phyloP scores from a whole-genome alignment of 1,140 invertebrate genomes.

The Hypothenemus hampei region DNA sequence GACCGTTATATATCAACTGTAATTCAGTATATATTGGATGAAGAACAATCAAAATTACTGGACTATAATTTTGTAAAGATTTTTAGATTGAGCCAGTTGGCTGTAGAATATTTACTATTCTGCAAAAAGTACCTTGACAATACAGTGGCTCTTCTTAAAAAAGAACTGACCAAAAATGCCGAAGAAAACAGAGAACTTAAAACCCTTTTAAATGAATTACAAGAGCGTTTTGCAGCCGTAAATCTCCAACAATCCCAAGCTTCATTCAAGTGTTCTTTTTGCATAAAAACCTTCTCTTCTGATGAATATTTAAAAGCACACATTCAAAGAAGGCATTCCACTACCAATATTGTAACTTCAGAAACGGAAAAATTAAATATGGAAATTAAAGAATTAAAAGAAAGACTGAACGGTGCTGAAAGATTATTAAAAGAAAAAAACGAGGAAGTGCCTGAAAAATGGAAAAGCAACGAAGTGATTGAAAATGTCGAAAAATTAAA shows the following conservation, averaged over 20 bases:
- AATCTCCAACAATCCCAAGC: constrained; percentile 14
- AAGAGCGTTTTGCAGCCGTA: constrained; percentile 22
- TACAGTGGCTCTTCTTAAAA: constrained; percentile 57
- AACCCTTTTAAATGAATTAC: constrained; percentile 28
- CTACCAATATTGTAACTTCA: constrained; percentile 34
- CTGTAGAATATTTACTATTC: constrained; percentile 64
- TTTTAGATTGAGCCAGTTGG: constrained; percentile 61
- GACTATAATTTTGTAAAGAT: constrained; percentile 64
- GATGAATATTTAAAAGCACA: constrained; percentile 54
- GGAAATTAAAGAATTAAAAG: constrained; percentile 56
- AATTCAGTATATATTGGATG: constrained; percentile 39
- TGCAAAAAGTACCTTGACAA: constrained; percentile 64
- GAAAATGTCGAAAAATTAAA: constrained; percentile 41
- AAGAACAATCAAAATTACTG: constrained; percentile 49
- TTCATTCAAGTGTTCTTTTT: constrained; percentile 49
- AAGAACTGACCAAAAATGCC: constrained; percentile 53
- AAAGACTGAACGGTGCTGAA: constrained; percentile 53
- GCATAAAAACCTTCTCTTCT: constrained; percentile 54
- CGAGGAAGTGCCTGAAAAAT: constrained; percentile 19
- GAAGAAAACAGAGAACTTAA: constrained; percentile 44
- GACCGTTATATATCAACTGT: constrained; percentile 54
- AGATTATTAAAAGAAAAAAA: constrained; percentile 40
- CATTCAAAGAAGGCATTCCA: constrained; percentile 47
- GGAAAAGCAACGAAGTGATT: constrained; percentile 32
- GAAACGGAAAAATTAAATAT: constrained; percentile 53